A percentile compares a stretch with the other conserved stretches of the same genome.
Conservation (phyloP, 2,797 vertebrate genomes). For the Phataginus tricuspis region DNA sequence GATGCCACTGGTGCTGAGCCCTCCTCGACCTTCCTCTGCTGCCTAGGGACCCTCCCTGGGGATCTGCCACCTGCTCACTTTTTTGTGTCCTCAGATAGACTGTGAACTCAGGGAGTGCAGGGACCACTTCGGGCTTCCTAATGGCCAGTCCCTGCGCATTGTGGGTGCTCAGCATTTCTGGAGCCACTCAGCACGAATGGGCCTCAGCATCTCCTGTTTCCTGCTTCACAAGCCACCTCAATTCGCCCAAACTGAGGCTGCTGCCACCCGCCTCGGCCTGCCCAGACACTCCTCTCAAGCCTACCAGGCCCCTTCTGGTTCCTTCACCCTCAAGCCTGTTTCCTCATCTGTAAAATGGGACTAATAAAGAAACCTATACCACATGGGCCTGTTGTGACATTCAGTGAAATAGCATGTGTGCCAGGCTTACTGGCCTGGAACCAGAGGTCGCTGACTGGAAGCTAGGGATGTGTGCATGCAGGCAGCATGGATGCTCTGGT, state of each 20-base stretch:
- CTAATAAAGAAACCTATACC: not conserved
- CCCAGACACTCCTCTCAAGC: not conserved
- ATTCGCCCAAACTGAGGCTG: not conserved
- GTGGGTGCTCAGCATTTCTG: fast-evolving
- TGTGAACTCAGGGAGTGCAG: fast-evolving
- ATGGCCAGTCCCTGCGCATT: fast-evolving
- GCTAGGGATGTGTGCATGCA: fast-evolving
- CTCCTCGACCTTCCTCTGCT: fast-evolving
- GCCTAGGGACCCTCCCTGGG: not conserved
- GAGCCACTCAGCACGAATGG: fast-evolving
- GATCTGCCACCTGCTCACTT: not conserved
- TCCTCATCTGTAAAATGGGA: not conserved
- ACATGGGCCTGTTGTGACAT: not conserved
- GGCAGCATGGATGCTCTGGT: not conserved
- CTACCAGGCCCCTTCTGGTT: not conserved
- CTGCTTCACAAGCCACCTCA: not conserved
- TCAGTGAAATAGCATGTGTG: fast-evolving
- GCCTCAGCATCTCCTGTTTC: not conserved
- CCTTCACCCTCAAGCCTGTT: not conserved
- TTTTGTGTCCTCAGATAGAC: not conserved
- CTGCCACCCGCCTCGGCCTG: not conserved
- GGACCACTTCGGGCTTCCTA: not conserved
- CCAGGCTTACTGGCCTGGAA: not conserved
- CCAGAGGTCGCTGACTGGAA: not conserved
- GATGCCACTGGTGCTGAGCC: not conserved